Evolutionary conservation across 2,113 vertebrate genomes (phyloP).

Genomic region (Colius striatus): DNA sequence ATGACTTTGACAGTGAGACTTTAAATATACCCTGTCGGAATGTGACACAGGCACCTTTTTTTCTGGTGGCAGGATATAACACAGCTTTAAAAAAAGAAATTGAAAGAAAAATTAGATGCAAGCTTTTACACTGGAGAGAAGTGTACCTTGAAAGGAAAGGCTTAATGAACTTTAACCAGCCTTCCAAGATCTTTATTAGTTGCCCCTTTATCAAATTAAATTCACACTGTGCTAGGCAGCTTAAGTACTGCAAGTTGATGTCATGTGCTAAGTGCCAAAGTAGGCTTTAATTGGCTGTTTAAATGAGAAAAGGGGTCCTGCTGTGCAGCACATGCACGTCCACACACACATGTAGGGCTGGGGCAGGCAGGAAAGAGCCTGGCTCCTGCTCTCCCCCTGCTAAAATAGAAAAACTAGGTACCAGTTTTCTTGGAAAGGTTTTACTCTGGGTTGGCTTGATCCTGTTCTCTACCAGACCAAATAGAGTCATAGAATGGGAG

Average conservation of each 20-base stretch:
- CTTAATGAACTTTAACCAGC: constrained; percentile 77
- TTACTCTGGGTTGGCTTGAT: neutral
- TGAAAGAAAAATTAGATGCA: neutral
- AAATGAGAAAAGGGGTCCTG: constrained; percentile 73
- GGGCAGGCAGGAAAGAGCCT: neutral
- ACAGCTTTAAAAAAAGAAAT: constrained; percentile 38
- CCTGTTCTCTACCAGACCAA: neutral
- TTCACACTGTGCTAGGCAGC: constrained; percentile 76
- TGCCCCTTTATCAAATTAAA: constrained; percentile 81
- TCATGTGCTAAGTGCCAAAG: constrained; percentile 72
- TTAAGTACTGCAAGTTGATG: constrained; percentile 63
- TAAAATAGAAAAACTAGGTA: neutral
- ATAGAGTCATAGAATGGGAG: no score
- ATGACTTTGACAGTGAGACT: constrained; percentile 72
- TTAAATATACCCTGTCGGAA: constrained; percentile 69
- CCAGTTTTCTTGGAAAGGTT: neutral
- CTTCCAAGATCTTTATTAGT: constrained; percentile 75
- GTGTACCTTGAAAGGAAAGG: constrained; percentile 71
- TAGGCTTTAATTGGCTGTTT: constrained; percentile 79
- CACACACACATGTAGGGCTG: neutral
- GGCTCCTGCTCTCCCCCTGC: neutral
- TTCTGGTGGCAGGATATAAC: constrained; percentile 76
- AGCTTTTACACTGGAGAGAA: constrained; percentile 51
- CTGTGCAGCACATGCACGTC: constrained; percentile 40
- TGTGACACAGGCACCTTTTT: constrained; percentile 71